A percentile compares a stretch with the other conserved stretches of the same genome.
phyloP scores from a whole-genome alignment of 1,140 invertebrate species.

The Diabrotica undecimpunctata region DNA sequence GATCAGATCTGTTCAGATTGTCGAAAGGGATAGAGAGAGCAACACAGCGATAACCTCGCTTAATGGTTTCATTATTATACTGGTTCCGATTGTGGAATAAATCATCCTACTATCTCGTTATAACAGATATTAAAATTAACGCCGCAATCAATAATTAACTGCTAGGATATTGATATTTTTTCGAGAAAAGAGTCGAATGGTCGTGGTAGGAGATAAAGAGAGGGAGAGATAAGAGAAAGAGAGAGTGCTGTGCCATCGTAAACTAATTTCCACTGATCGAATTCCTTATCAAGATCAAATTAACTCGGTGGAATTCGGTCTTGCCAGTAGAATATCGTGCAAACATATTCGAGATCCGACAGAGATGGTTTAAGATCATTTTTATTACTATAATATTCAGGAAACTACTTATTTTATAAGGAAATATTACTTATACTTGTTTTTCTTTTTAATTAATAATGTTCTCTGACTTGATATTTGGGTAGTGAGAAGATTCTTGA shows the following conservation, averaged over 20 bases:
- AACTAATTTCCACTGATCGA: constrained; percentile 2
- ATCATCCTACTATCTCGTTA: constrained; percentile 27
- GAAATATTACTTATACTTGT: too few relatives aligned
- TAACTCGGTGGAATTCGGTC: constrained; percentile 1
- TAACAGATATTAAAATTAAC: constrained; percentile 32
- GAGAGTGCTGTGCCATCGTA: background rate
- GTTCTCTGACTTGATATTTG: too few relatives aligned
- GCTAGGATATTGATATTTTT: constrained; percentile 21
- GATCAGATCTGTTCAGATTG: constrained; percentile 22
- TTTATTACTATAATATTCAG: too few relatives aligned
- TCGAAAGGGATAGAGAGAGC: constrained; percentile 12
- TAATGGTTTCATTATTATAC: constrained; percentile 35
- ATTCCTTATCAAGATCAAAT: constrained; percentile 2
- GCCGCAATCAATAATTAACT: constrained; percentile 25
- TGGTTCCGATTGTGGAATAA: constrained; percentile 31
- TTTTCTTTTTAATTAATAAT: too few relatives aligned
- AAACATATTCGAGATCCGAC: background rate
- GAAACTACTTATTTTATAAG: too few relatives aligned
- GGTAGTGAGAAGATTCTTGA: too few relatives aligned
- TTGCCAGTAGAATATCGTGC: constrained; percentile 1
- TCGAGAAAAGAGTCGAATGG: constrained; percentile 10
- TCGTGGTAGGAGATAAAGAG: background rate
- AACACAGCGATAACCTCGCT: constrained; percentile 28
- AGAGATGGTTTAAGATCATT: background rate
- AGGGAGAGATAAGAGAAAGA: background rate